Base-by-base conservation (phyloP, 92 coral and sea anemone genomes). In the Pocillopora meandrina region DNA sequence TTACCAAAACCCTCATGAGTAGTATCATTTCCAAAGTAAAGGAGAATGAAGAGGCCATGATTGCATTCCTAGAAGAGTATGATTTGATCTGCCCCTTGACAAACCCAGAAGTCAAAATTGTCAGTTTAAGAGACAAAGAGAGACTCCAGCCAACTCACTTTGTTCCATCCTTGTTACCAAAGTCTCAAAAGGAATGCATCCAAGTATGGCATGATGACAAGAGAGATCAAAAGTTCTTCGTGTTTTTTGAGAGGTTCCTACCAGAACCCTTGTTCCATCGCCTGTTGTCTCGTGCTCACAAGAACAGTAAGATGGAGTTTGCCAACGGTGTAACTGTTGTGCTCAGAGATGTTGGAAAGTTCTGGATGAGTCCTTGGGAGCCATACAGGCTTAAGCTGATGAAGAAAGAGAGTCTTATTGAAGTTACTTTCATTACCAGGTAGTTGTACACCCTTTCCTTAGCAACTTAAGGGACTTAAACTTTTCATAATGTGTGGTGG, bases 231-330 rank as follows among this genome's bases (percentile, higher is more conserved):
- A 87, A 35, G 56, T 84, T 74, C 72, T 90, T 65, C 21, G 80
- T 90, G 71, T 87, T 80, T 33, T 90, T 90, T 56, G 15, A 75
- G 74, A 74, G 73, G 56, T 90, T 90, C 72, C 86, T 85, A 3
- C 91, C 93, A 16, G 91, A 90, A 34, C 86, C 93, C 31, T 34
- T 90, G 79, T 90, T 90, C 47, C 90, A 90, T 71, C 87, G 84
- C 49, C 59, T 90, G 59, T 76, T 90, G 34, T 87, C 93, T 2
- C 91, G 91, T 78, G 91, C 91, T 18, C 76, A 88, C 70, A 90
- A 90, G 66, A 79, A 35, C 34, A 90, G 84, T 65, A 75, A 33
- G 16, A 3, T 67, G 64, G 63, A 72, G 19, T 73, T 74, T 76
- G 78, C 85, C 58, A 65, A 79, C 31, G 79, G 66, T 9, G 36